Evolutionary conservation across 2,797 vertebrate species (phyloP).

Genomic region (Gymnothorax javanicus): DNA sequence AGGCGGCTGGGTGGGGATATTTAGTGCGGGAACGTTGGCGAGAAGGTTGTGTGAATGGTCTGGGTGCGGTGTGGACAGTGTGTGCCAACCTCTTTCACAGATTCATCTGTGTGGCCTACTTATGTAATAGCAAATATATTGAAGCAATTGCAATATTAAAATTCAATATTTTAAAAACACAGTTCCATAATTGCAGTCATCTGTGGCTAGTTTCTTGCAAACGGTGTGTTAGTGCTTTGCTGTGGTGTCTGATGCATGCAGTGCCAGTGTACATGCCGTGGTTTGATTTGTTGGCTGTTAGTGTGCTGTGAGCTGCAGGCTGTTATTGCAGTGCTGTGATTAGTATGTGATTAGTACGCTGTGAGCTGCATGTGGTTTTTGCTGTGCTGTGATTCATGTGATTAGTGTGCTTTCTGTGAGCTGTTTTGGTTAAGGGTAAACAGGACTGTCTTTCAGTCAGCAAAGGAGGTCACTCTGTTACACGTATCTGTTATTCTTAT

Average conservation of each 20-base stretch:
- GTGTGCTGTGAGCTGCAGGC: constrained; percentile 19
- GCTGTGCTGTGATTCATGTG: background rate
- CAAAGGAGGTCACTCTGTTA: background rate
- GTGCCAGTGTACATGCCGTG: background rate
- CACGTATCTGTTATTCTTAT: constrained; percentile 13
- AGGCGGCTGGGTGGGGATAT: constrained; percentile 28
- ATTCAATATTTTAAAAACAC: background rate
- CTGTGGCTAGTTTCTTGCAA: background rate
- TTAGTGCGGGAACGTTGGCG: background rate
- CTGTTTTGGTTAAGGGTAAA: background rate
- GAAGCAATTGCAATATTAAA: background rate
- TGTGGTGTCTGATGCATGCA: background rate
- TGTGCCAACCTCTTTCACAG: background rate
- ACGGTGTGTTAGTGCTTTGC: background rate
- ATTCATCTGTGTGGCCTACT: background rate
- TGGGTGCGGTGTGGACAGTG: constrained; percentile 15
- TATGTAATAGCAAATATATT: background rate
- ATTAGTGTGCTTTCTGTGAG: background rate
- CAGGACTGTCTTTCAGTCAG: background rate
- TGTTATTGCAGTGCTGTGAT: constrained; percentile 43
- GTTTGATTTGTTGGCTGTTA: background rate
- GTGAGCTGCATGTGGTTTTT: background rate
- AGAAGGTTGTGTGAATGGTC: constrained; percentile 28
- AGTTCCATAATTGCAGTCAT: background rate
- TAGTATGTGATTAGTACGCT: background rate